Evolutionary conservation across 2,888 invertebrate species (phyloP).

Genomic region (Megalurothrips usitatus): DNA sequence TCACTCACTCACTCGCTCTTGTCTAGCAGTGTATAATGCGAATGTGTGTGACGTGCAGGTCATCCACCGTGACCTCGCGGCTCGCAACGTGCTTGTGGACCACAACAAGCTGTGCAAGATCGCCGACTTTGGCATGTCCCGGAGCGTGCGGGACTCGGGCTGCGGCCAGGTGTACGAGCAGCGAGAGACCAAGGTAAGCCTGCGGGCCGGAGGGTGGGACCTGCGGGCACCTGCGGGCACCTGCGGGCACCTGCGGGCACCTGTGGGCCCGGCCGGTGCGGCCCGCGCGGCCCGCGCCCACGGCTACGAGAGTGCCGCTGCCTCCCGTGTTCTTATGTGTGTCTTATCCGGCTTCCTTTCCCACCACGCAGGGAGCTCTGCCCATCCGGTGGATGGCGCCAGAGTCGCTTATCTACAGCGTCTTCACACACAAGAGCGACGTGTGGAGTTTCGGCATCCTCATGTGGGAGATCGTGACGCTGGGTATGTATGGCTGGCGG

Average conservation of each 20-base stretch:
- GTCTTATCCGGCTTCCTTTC: too few relatives aligned
- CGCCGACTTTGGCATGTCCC: conserved; percentile 82
- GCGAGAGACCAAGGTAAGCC: conserved; percentile 45
- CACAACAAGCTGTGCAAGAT: conserved; percentile 84
- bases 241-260: too few relatives aligned
- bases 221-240: too few relatives aligned
- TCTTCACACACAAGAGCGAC: conserved; percentile 76
- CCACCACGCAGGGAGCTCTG: conserved; percentile 50
- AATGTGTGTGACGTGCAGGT: conserved; percentile 53
- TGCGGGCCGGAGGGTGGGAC: too few relatives aligned
- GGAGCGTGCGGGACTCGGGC: conserved; percentile 53
- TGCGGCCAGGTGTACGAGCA: conserved; percentile 51
- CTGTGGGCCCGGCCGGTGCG: too few relatives aligned
- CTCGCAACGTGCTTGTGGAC: conserved; percentile 75
- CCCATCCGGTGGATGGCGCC: conserved; percentile 84
- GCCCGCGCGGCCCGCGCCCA: too few relatives aligned
- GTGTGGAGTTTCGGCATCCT: conserved; percentile 85
- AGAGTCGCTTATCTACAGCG: conserved; percentile 70
- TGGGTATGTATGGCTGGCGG: conserved; percentile 56
- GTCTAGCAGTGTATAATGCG: too few relatives aligned
- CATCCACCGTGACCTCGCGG: conserved; percentile 78
- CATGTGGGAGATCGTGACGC: conserved; percentile 81
- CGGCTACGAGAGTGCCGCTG: too few relatives aligned
- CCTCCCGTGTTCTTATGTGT: too few relatives aligned
- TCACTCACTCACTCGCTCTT: too few relatives aligned